These are phyloP conservation scores for Griposia aprilina DNA, from an alignment of 2,888 invertebrate genomes.

Conservation along the genomic window DNA sequence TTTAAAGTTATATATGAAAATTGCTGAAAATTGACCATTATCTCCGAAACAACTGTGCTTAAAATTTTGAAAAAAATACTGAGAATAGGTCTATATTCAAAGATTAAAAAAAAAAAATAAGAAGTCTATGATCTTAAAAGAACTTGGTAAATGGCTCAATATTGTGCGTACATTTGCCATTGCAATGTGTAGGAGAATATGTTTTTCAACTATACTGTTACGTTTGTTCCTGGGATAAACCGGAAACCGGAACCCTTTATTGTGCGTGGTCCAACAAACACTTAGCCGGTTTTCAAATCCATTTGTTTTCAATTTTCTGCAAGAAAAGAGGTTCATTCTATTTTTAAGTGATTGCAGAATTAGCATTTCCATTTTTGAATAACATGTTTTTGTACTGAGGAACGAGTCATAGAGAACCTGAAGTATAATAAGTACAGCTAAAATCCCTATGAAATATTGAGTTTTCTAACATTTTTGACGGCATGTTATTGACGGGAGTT, in stretches of 20 bases:
- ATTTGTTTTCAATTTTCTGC: background rate
- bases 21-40: too few species aligned
- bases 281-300: background rate
- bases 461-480: background rate
- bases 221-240: background rate
- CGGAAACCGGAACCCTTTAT: too few species aligned
- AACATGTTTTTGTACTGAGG: background rate
- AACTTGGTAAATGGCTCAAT: background rate
- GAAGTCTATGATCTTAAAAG: too few species aligned
- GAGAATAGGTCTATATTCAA: too few species aligned
- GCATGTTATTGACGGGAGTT: conserved; percentile 8
- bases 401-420: background rate
- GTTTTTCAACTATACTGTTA: background rate
- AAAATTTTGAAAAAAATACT: background rate
- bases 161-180: background rate
- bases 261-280: too few species aligned
- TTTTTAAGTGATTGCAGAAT: background rate
- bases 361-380: background rate
- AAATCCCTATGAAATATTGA: background rate
- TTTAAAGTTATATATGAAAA: background rate
- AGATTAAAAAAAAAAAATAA: too few species aligned
- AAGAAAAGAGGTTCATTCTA: background rate
- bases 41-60: background rate
- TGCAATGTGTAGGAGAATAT: background rate
- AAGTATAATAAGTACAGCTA: background rate